Conservation (phyloP, 92 coral and sea anemone species). For the Palythoa grandis region DNA sequence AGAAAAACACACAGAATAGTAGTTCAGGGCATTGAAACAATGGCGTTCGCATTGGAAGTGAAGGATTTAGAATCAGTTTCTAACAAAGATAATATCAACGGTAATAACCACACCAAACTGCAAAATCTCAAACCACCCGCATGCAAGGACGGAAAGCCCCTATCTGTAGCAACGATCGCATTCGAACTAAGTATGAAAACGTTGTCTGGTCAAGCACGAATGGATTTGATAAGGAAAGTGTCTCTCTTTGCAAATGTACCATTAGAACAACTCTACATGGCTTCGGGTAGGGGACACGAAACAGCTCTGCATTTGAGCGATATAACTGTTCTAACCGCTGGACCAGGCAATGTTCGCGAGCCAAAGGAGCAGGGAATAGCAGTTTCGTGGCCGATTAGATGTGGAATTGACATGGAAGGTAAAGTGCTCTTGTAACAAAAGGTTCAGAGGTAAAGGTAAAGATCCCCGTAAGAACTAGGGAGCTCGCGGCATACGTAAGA, state of each 20-base stretch:
- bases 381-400: constrained; percentile 93
- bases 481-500: too few relatives aligned
- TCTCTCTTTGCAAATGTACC: constrained; percentile 70
- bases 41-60: constrained; percentile 67
- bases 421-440: not conserved
- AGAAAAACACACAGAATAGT: constrained; percentile 72
- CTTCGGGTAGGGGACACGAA: constrained; percentile 88
- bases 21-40: constrained; percentile 47
- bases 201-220: constrained; percentile 75
- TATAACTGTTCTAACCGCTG: constrained; percentile 87
- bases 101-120: constrained; percentile 75
- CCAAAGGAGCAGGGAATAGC: constrained; percentile 84
- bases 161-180: constrained; percentile 86
- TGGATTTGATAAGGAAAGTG: constrained; percentile 68
- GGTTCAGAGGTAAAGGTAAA: too few relatives aligned
- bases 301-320: constrained; percentile 89
- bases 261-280: constrained; percentile 64
- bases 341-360: constrained; percentile 92
- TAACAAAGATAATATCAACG: constrained; percentile 51
- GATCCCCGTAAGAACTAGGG: too few relatives aligned
- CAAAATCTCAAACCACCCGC: constrained; percentile 62
- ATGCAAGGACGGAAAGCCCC: constrained; percentile 77
- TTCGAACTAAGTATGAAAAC: constrained; percentile 85
- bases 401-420: constrained; percentile 88
- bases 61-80: constrained; percentile 71